Percentiles rank a stretch among this genome's conserved stretches.
Conservation (phyloP, 2,113 vertebrate genomes). For the Neodon shergylaensis region DNA sequence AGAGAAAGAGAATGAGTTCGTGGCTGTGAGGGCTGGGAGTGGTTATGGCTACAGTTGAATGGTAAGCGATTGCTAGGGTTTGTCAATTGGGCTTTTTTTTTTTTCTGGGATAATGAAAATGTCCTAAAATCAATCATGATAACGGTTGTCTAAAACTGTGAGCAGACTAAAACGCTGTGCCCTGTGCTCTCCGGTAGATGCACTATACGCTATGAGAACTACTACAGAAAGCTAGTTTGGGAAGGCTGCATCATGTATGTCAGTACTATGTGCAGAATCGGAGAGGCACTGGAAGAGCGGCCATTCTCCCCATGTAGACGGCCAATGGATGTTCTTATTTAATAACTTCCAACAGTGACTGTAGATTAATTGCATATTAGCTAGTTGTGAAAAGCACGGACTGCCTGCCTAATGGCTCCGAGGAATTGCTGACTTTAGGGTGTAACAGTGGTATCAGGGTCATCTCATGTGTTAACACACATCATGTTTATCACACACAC, state of each 20-base stretch:
- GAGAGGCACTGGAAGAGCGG: neutral
- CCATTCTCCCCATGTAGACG: neutral
- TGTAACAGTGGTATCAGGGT: neutral
- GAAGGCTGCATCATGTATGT: neutral
- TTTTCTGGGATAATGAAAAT: neutral
- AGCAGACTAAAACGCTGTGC: constrained; percentile 23
- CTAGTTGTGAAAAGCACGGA: neutral
- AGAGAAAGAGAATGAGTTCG: neutral
- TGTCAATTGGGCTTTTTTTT: neutral
- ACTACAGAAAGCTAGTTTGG: neutral
- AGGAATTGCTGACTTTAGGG: neutral
- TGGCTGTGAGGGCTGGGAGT: neutral
- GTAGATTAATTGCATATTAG: neutral
- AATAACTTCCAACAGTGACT: neutral
- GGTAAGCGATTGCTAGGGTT: neutral
- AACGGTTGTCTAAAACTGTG: neutral
- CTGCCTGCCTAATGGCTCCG: neutral
- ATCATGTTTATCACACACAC: neutral
- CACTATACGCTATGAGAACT: neutral
- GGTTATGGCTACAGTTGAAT: neutral
- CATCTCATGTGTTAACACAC: neutral
- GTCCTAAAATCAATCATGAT: neutral
- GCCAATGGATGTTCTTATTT: neutral
- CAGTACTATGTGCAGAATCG: neutral
- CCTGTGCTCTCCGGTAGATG: neutral